These are phyloP conservation scores for Hedychridium roseum DNA, from an alignment of 2,888 invertebrate genomes.

Conservation along the genomic window DNA sequence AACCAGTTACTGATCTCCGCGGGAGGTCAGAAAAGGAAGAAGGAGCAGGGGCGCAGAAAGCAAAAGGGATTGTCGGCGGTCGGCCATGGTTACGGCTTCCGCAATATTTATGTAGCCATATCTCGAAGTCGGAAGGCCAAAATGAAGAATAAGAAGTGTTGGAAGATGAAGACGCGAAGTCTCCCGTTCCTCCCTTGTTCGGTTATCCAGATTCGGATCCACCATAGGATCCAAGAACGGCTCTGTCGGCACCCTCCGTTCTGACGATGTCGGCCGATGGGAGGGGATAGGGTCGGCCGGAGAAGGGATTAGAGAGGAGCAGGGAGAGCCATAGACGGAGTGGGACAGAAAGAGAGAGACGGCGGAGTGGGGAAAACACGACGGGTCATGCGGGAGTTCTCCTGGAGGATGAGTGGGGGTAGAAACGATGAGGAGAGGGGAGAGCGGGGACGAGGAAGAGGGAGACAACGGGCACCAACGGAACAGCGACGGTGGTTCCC, in stretches of 20 bases:
- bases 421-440: slow-evolving; percentile 16
- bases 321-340: background rate
- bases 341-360: slow-evolving; percentile 13
- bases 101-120: no score
- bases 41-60: background rate
- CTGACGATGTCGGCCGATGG: slow-evolving; percentile 2
- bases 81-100: slow-evolving; percentile 12
- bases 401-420: slow-evolving; percentile 11
- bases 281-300: slow-evolving; percentile 7
- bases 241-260: slow-evolving; percentile 10
- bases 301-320: slow-evolving; percentile 7
- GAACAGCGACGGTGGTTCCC: slow-evolving; percentile 30
- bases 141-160: slow-evolving; percentile 2
- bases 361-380: slow-evolving; percentile 1
- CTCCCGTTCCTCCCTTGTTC: slow-evolving; percentile 10
- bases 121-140: background rate
- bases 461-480: slow-evolving; percentile 35
- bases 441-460: slow-evolving; percentile 19
- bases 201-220: slow-evolving; percentile 22
- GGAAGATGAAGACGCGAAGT: background rate
- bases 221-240: background rate
- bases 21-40: slow-evolving; percentile 9
- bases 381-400: background rate
- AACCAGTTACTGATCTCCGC: no score
- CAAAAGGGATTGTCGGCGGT: slow-evolving; percentile 21